Evolutionary conservation across 2,113 vertebrate genomes (phyloP), one percentile per base, ranked within the genome.

Genomic region (Dinomys branickii): DNA sequence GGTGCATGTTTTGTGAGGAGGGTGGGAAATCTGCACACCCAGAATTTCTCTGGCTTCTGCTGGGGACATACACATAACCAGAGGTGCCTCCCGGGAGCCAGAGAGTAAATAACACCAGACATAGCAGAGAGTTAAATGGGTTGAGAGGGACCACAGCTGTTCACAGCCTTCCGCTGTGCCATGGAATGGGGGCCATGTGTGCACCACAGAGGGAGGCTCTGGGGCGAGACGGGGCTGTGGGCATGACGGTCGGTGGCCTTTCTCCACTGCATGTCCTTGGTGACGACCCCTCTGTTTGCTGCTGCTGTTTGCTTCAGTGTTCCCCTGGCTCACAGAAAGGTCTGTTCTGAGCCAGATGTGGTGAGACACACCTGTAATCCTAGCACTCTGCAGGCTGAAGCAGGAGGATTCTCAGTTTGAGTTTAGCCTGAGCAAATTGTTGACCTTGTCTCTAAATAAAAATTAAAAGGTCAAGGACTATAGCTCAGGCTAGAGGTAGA

Each of bases 11-110:
- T 65, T 65, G 38, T 67, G 67, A 83, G 50, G 11, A 92, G 47
- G 47, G 47, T 24, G 7, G 24, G 3, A 65, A 82, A 87, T 28
- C 52, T 7, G 61, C 5, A 16, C 7, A n/a, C 17, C 67, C 58
- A 56, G 7, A 38, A 50, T 30, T 50, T 63, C 56, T 35, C 28
- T 8, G 2, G 22, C 22, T 75, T 69, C 73, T 41, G 7, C 11
- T 24, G 24, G 67, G 33, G n/a, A 5, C 16, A 9, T 4, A 3
- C 44, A 54, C 11, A 0, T 1, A 30, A 50, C 30, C 63, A 0
- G 30, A 44, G 12, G 7, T 38, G 67, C 14, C 16, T 41, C 33
- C 50, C 4, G 10, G 59, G 44, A 50, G 35, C 14, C 69, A 13
- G 17, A 5, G 44, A 80, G 12, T 13, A 56, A 6, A 41, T n/a